A percentile compares a stretch with the other conserved stretches of the same genome.
These are phyloP conservation scores for Grus americana DNA, from an alignment of 2,113 vertebrate genomes.

Conservation along the genomic window DNA sequence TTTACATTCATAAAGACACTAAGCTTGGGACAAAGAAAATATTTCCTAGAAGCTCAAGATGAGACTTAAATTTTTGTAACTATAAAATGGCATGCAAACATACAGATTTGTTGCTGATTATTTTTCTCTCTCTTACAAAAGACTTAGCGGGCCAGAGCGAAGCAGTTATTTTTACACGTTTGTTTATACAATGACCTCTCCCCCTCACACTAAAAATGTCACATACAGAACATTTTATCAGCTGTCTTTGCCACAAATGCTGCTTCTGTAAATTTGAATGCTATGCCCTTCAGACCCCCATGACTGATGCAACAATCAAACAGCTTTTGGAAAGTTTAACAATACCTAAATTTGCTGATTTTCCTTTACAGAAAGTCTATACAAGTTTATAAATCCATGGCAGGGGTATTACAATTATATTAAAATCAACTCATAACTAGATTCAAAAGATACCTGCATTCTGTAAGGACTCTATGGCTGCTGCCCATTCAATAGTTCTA, in stretches of 20 bases:
- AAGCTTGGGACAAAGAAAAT: constrained; percentile 4
- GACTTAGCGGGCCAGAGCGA: neutral
- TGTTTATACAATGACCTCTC: constrained; percentile 20
- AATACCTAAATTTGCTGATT: constrained; percentile 22
- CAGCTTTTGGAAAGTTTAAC: constrained; percentile 17
- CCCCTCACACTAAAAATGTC: neutral
- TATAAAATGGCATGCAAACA: constrained; percentile 47
- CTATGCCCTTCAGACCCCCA: neutral
- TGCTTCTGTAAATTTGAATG: neutral
- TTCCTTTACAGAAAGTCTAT: constrained; percentile 54
- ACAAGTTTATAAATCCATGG: neutral
- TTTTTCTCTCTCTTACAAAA: neutral
- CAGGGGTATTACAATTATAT: neutral
- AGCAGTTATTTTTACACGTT: neutral
- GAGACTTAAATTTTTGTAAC: neutral
- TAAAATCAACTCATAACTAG: neutral
- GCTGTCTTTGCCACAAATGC: neutral
- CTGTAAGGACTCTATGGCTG: constrained; percentile 28
- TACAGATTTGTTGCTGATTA: neutral
- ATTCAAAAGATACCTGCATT: neutral
- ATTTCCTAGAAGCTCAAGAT: neutral
- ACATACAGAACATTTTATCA: neutral
- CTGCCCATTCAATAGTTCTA: constrained; percentile 63
- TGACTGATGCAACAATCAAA: constrained; percentile 26
- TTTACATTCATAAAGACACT: constrained; percentile 8